phyloP scores from a whole-genome alignment of 2,888 invertebrate genomes.

The Brachyptera risi region DNA sequence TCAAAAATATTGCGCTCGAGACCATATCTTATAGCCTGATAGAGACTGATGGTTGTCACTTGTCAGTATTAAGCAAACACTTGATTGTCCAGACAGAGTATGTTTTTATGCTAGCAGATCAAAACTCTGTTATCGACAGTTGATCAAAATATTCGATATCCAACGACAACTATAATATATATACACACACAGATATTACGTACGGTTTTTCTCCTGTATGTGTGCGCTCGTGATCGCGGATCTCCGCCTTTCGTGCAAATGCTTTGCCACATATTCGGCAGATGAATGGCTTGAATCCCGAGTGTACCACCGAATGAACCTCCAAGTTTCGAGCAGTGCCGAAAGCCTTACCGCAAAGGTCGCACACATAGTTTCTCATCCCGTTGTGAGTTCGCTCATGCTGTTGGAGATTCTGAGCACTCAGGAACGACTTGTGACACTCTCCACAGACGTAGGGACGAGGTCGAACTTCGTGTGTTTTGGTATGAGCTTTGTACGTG shows the following conservation, averaged over 20 bases:
- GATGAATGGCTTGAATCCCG: slow-evolving; percentile 53
- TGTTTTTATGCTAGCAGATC: no score
- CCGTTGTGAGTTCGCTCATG: slow-evolving; percentile 72
- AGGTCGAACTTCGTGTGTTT: slow-evolving; percentile 65
- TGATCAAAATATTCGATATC: no score
- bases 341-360: slow-evolving; percentile 66
- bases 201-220: slow-evolving; percentile 57
- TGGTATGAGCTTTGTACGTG: slow-evolving; percentile 69
- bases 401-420: slow-evolving; percentile 69
- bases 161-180: no score
- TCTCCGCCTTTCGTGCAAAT: slow-evolving; percentile 71
- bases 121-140: no score
- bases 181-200: no score
- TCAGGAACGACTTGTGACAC: slow-evolving; percentile 70
- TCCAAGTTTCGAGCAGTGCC: slow-evolving; percentile 71
- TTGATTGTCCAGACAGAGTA: no score
- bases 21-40: no score
- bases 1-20: no score
- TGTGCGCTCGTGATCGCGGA: slow-evolving; percentile 73
- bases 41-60: no score
- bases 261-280: slow-evolving; percentile 62
- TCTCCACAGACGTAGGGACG: slow-evolving; percentile 63
- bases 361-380: slow-evolving; percentile 64
- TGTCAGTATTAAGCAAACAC: no score
- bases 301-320: slow-evolving; percentile 75